Base-by-base conservation (phyloP, 2,113 vertebrate genomes). In the Mesoclemmys tuberculata region DNA sequence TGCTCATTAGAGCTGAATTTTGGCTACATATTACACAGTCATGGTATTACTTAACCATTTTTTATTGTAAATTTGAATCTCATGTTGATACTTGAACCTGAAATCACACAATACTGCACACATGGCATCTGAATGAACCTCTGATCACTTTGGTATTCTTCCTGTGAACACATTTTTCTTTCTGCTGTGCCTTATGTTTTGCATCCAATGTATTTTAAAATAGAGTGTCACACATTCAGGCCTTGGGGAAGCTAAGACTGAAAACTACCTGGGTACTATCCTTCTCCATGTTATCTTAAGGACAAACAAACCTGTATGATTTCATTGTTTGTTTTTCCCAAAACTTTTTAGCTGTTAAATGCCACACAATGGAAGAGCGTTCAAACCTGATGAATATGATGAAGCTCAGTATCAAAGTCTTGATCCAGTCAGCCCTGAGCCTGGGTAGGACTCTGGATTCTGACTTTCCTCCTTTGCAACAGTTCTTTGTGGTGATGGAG, bases 401-500 rank as follows among this genome's bases (percentile, higher is more conserved):
- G 99, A 99, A 99, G 96, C 98, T 99, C 89, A 99, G 99, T 94
- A 97, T 99, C 95, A 99, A 99, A 97, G 99, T 98, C 35, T 97
- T 99, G 54, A 99, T 99, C 86, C 99, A 99, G 98, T 99, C 99
- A 4, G 99, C 99, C 1, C 93, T 99, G 93, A 99, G 98, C 97
- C 98, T 99, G 96, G 99, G 99, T 64, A 98, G 99, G 94, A 99
- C 99, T 3, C 97, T 99, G 95, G 99, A 99, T 96, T 99, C 99
- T 0, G 99, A 99, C 77, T 99, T 99, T 94, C 99, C 99, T 3
- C 99, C 99, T 2, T 94, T 99, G 94, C 99, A 99, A 97, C 99
- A 99, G 98, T 99, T 99, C 96, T 99, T 99, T 79, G 98, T 99
- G 19, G 99, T 99, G 84, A 98, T 99, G 97, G 99, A 99, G 84